Evolutionary conservation across 2,797 vertebrate genomes (phyloP).

Genomic region (Paguma larvata): DNA sequence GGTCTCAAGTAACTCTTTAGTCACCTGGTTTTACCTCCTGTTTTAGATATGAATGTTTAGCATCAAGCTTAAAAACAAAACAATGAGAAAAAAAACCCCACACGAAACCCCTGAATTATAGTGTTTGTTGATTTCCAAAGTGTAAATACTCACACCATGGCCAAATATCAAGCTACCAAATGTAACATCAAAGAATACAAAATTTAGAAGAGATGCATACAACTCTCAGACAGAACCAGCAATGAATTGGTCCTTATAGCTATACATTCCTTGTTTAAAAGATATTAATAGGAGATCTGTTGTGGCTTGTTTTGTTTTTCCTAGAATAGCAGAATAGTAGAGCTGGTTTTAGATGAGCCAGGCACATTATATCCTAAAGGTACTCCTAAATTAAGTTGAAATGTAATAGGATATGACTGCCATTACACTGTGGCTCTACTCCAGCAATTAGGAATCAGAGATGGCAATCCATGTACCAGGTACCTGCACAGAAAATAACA

Average conservation of each 20-base stretch:
- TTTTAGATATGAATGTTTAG: slow-evolving; percentile 50
- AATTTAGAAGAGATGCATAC: background rate
- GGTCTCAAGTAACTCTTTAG: background rate
- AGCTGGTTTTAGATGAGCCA: background rate
- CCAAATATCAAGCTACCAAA: background rate
- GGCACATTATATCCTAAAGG: background rate
- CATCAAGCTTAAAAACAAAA: background rate
- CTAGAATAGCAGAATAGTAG: background rate
- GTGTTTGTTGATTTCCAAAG: background rate
- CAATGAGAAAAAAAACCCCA: background rate
- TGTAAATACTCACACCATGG: background rate
- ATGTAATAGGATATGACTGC: background rate
- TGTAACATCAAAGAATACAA: background rate
- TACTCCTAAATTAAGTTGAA: background rate
- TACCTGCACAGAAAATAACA: background rate
- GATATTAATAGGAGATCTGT: background rate
- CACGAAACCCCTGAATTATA: background rate
- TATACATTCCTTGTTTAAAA: background rate
- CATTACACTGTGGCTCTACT: background rate
- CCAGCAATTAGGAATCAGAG: background rate
- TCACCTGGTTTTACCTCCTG: background rate
- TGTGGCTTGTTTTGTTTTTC: background rate
- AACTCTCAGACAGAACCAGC: background rate
- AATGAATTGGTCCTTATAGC: background rate
- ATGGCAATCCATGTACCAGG: background rate